phyloP scores from a whole-genome alignment of 2,888 invertebrate genomes.

The Caenorhabditis sp. region DNA sequence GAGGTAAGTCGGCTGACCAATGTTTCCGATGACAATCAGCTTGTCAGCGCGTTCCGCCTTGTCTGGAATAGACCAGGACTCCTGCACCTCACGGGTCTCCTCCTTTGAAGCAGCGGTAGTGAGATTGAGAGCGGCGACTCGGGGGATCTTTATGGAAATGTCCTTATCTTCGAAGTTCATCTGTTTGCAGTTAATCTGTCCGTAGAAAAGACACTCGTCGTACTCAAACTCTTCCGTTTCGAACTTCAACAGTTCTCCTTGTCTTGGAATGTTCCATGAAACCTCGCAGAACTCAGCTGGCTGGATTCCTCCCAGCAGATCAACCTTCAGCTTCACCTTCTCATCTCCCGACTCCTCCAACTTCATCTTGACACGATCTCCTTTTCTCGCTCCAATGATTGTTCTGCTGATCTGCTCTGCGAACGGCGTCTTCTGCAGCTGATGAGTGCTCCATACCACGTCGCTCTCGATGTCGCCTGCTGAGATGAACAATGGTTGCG shows the following conservation, averaged over 20 bases:
- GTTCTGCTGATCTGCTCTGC: slow-evolving; percentile 35
- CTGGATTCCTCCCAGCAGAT: slow-evolving; percentile 68
- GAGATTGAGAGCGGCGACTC: slow-evolving; percentile 56
- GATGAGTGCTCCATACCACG: slow-evolving; percentile 64
- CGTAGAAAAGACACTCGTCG: slow-evolving; percentile 76
- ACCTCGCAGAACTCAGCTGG: slow-evolving; percentile 24
- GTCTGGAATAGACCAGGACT: slow-evolving; percentile 63
- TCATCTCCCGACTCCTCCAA: slow-evolving; percentile 74
- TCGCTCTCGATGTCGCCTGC: slow-evolving; percentile 73
- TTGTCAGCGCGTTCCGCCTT: slow-evolving; percentile 41
- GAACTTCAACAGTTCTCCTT: slow-evolving; percentile 57
- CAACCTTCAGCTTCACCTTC: slow-evolving; percentile 72
- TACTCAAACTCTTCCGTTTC: slow-evolving; percentile 78
- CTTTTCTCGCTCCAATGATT: slow-evolving; percentile 53
- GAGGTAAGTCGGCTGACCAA: slow-evolving; percentile 59
- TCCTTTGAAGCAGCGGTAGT: slow-evolving; percentile 51
- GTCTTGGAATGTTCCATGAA: slow-evolving; percentile 66
- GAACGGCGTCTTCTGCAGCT: slow-evolving; percentile 60
- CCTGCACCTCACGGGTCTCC: slow-evolving; percentile 40
- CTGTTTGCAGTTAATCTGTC: slow-evolving; percentile 71
- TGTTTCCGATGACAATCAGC: slow-evolving; percentile 64
- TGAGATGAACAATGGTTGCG: slow-evolving; percentile 69
- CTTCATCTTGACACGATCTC: slow-evolving; percentile 42
- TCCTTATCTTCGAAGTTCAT: slow-evolving; percentile 69
- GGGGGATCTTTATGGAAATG: slow-evolving; percentile 46